Percentiles rank a stretch among this genome's conserved stretches.
Evolutionary conservation across 2,797 vertebrate species (phyloP).

Genomic region (Dendrocincla fuliginosa): DNA sequence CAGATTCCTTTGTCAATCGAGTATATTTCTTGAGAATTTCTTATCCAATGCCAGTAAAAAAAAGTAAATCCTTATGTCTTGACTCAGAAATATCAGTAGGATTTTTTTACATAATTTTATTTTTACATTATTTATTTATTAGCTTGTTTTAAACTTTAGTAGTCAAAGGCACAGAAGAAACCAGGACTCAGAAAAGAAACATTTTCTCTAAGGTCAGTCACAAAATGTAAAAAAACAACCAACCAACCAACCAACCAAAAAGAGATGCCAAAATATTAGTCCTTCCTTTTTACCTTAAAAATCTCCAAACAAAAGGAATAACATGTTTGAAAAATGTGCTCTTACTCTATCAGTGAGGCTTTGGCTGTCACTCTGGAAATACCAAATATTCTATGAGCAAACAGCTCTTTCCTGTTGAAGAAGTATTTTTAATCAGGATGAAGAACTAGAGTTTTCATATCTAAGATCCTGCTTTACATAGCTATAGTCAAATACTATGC

Average conservation of each 20-base stretch:
- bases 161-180: neutral
- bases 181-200: neutral
- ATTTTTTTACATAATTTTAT: neutral
- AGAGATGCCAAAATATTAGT: neutral
- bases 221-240: neutral
- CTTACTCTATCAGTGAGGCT: neutral
- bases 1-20: neutral
- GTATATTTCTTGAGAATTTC: neutral
- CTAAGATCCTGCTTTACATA: neutral
- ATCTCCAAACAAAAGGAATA: neutral
- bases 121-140: neutral
- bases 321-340: neutral
- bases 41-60: neutral
- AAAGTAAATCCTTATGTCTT: neutral
- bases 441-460: neutral
- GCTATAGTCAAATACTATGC: neutral
- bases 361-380: neutral
- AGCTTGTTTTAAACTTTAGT: neutral
- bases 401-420: neutral
- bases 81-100: neutral
- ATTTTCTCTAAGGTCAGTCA: accelerated
- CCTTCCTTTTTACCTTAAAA: neutral
- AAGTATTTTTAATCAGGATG: neutral
- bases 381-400: neutral
- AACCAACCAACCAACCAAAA: neutral